Percentiles rank a stretch among this genome's conserved stretches.
Conservation (phyloP, 2,888 invertebrate species). For the Caenorhabditis doughertyi region DNA sequence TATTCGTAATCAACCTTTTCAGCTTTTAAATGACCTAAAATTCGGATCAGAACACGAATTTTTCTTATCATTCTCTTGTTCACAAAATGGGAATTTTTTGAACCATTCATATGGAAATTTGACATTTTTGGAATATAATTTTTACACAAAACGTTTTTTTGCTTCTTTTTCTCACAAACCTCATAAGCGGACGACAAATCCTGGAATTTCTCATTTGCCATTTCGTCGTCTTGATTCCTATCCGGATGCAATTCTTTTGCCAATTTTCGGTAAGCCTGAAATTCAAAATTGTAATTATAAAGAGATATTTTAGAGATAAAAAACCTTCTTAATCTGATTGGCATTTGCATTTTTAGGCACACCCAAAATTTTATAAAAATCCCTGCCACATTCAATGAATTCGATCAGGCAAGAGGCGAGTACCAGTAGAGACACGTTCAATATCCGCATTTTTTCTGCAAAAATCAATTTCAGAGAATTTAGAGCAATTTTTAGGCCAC, state of each 20-base stretch:
- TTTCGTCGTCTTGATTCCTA: slow-evolving; percentile 94
- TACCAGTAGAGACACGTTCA: slow-evolving; percentile 24
- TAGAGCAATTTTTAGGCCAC: background rate
- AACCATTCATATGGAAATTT: too few relatives aligned
- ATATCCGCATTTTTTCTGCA: slow-evolving; percentile 52
- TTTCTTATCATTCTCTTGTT: too few relatives aligned
- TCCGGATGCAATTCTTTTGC: slow-evolving; percentile 99
- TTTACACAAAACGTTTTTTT: background rate
- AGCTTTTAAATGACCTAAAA: too few relatives aligned
- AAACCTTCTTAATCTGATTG: slow-evolving; percentile 95
- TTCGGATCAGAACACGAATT: too few relatives aligned
- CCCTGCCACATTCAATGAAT: slow-evolving; percentile 75
- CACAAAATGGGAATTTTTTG: too few relatives aligned
- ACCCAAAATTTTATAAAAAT: slow-evolving; percentile 85
- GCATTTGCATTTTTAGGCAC: slow-evolving; percentile 91
- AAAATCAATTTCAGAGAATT: background rate
- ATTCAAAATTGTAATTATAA: slow-evolving; percentile 9
- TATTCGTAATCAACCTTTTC: too few relatives aligned
- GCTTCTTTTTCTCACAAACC: slow-evolving; percentile 63
- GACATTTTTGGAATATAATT: background rate
- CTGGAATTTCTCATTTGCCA: slow-evolving; percentile 92
- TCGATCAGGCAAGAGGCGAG: slow-evolving; percentile 18
- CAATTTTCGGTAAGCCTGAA: slow-evolving; percentile 85
- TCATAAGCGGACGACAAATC: slow-evolving; percentile 82
- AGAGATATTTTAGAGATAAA: background rate